A percentile compares a stretch with the other conserved stretches of the same genome.
These are phyloP conservation scores for Bombus sylvicola DNA, from an alignment of 1,140 invertebrate species.

Conservation along the genomic window DNA sequence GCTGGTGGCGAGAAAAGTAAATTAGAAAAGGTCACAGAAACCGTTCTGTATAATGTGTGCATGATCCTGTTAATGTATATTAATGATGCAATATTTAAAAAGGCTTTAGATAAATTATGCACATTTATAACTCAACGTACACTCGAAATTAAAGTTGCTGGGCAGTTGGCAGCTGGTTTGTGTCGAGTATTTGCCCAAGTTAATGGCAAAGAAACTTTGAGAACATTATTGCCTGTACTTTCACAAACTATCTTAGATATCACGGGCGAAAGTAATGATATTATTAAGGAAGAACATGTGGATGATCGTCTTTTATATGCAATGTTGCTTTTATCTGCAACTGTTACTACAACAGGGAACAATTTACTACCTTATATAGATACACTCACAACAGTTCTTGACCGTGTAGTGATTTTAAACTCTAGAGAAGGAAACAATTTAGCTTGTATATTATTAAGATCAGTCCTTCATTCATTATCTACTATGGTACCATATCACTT, in stretches of 20 bases:
- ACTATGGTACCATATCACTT: slow-evolving; percentile 86
- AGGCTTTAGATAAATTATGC: slow-evolving; percentile 89
- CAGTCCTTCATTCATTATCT: slow-evolving; percentile 84
- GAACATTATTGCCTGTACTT: slow-evolving; percentile 88
- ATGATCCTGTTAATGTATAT: slow-evolving; percentile 84
- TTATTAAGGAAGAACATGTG: slow-evolving; percentile 88
- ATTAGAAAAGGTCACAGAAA: slow-evolving; percentile 85
- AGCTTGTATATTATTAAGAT: slow-evolving; percentile 81
- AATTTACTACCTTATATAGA: slow-evolving; percentile 86
- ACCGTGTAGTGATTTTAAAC: slow-evolving; percentile 85
- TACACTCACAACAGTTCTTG: slow-evolving; percentile 85
- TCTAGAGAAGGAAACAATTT: slow-evolving; percentile 85
- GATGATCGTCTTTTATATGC: slow-evolving; percentile 92
- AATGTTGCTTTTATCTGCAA: slow-evolving; percentile 89
- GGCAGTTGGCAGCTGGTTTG: slow-evolving; percentile 87
- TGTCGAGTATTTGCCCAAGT: slow-evolving; percentile 88
- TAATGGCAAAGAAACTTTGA: slow-evolving; percentile 86
- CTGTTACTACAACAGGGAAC: slow-evolving; percentile 86
- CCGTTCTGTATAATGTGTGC: slow-evolving; percentile 84
- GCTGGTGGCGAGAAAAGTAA: slow-evolving; percentile 78
- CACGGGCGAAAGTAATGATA: slow-evolving; percentile 84
- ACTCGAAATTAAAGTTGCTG: slow-evolving; percentile 92
- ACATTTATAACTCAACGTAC: slow-evolving; percentile 89
- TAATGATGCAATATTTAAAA: slow-evolving; percentile 83
- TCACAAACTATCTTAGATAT: slow-evolving; percentile 85